Conservation (phyloP, 2,113 vertebrate genomes). For the Pedionomus torquatus region DNA sequence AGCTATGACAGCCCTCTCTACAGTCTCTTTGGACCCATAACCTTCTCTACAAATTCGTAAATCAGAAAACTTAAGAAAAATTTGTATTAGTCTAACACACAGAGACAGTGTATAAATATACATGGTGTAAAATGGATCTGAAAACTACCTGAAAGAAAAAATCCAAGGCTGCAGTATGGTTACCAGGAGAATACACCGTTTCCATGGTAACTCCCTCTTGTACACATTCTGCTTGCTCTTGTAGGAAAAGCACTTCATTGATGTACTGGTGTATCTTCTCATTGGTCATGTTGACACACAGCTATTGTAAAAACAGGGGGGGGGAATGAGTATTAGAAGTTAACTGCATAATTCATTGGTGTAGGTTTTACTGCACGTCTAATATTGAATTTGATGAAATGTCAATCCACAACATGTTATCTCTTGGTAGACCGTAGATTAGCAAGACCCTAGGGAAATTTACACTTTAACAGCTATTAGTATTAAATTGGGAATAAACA, state of each 20-base stretch:
- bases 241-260: slow-evolving; percentile 90
- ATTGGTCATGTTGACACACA: slow-evolving; percentile 97
- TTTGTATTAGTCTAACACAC: neutral
- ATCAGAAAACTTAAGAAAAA: neutral
- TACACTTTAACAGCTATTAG: neutral
- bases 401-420: neutral
- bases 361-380: neutral
- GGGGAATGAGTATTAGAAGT: neutral
- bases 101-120: neutral
- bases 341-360: neutral
- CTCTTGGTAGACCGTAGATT: neutral
- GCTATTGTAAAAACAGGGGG: slow-evolving; percentile 71
- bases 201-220: slow-evolving; percentile 93
- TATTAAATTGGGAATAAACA: neutral
- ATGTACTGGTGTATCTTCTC: slow-evolving; percentile 90
- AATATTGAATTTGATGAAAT: neutral
- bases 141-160: slow-evolving; percentile 93
- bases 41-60: neutral
- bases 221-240: slow-evolving; percentile 91
- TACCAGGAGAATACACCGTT: slow-evolving; percentile 81
- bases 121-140: neutral
- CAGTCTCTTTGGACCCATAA: neutral
- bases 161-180: slow-evolving; percentile 86
- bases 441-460: neutral
- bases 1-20: neutral